Evolutionary conservation across 2,113 vertebrate species (phyloP).

Genomic region (Alaudala cheleensis): DNA sequence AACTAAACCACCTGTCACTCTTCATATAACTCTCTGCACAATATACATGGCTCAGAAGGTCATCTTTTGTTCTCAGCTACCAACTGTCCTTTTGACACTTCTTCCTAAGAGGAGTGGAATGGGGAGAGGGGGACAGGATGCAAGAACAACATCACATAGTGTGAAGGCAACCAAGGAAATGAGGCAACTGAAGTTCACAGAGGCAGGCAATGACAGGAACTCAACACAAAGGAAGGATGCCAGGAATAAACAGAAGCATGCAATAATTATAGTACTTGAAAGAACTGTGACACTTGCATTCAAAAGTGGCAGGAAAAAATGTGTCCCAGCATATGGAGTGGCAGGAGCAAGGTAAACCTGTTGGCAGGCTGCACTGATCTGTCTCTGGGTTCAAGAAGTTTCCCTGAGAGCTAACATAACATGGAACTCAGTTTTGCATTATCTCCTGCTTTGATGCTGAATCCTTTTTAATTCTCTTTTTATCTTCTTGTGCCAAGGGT

Average conservation of each 20-base stretch:
- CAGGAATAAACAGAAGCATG: neutral
- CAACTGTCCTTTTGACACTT: neutral
- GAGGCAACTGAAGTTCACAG: slow-evolving; percentile 3
- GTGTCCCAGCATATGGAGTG: neutral
- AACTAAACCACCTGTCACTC: neutral
- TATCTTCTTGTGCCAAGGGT: neutral
- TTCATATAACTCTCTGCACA: neutral
- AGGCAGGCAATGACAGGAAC: neutral
- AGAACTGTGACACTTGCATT: neutral
- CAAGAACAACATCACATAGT: neutral
- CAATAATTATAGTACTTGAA: slow-evolving; percentile 26
- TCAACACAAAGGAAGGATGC: slow-evolving; percentile 45
- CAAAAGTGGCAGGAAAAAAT: neutral
- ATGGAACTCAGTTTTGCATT: neutral
- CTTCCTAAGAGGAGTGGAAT: neutral
- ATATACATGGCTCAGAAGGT: neutral
- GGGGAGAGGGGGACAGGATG: neutral
- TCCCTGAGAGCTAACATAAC: neutral
- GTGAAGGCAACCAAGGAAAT: slow-evolving; percentile 23
- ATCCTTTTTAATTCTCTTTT: neutral
- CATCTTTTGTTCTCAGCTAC: slow-evolving; percentile 13
- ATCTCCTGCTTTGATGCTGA: neutral
- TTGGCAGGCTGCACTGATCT: neutral
- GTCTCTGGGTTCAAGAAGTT: neutral
- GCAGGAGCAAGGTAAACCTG: neutral